Base-by-base conservation (phyloP, 64 coral and sea anemone species). In the Hydrozoanthus tunicans region DNA sequence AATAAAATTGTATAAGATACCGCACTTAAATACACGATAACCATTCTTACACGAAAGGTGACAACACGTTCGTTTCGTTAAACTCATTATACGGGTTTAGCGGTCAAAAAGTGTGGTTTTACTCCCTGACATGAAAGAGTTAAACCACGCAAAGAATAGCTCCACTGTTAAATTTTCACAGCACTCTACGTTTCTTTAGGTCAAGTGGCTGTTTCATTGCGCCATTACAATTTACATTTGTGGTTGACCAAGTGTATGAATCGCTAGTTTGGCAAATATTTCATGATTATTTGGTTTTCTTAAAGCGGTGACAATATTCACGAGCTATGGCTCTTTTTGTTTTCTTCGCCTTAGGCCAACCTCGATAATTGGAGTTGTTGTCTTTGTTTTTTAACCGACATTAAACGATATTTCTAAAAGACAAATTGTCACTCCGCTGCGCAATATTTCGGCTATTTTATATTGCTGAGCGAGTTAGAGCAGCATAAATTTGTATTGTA, bases 301-400 rank as follows among this genome's bases (percentile, higher is more conserved):
- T 88, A 13, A 58, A 73, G 68, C 84, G 84, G 69, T 88, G 69
- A 56, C 51, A 88, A 74, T 69, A 88, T 60, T 88, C 56, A 56
- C 57, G 13, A 83, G 56, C 70, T 70, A 70, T 58, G 73, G 56
- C 84, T 88, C 84, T 74, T 70, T 88, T 81, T 60, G 86, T 64
- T 85, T 93, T 86, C 76, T 72, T 78, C 17, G 91, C 91, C 91
- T 86, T 64, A 93, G 92, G 85, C 76, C 77, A 90, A 86, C 79
- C 79, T 82, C 77, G 86, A 62, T 93, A 93, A 93, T 93, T 93
- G 92, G 83, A 90, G 86, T 88, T 65, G 77, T 79, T 58, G 64
- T 89, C 89, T 93, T 93, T 93, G 92, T 93, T 93, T 93, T 81
- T 55, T 89, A 90, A 93, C 92, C 92, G 92, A 93, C 92, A 90